phyloP scores from a whole-genome alignment of 2,797 vertebrate genomes.

The Scomberomorus guttatus region DNA sequence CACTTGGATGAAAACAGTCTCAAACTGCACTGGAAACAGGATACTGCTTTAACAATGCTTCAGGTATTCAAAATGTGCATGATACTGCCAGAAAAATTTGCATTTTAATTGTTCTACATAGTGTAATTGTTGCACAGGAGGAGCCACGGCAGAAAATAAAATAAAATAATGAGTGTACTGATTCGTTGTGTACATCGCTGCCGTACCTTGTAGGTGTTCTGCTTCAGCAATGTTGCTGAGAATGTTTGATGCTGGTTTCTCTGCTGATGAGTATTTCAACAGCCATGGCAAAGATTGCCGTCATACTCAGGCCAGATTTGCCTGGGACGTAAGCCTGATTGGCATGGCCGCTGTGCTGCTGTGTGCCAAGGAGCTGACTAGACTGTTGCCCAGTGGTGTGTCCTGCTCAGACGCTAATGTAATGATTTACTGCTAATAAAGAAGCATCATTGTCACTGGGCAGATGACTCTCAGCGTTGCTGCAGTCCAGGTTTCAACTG shows the following conservation, averaged over 20 bases:
- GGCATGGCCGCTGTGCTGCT: slow-evolving; percentile 53
- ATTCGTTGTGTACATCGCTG: slow-evolving; percentile 45
- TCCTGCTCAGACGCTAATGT: slow-evolving; percentile 69
- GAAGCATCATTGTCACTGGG: slow-evolving; percentile 69
- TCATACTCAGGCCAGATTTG: slow-evolving; percentile 66
- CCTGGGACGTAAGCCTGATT: slow-evolving; percentile 71
- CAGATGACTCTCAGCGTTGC: slow-evolving; percentile 40
- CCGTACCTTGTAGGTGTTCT: slow-evolving; percentile 60
- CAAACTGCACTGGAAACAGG: neutral
- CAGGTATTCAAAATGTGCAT: slow-evolving; percentile 36
- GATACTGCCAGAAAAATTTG: slow-evolving; percentile 50
- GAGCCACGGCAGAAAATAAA: slow-evolving; percentile 40
- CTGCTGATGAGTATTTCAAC: slow-evolving; percentile 60
- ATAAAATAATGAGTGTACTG: slow-evolving; percentile 66
- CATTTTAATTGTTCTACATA: slow-evolving; percentile 65
- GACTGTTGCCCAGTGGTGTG: slow-evolving; percentile 65
- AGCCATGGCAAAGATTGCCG: slow-evolving; percentile 63
- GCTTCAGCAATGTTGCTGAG: slow-evolving; percentile 50
- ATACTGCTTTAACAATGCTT: slow-evolving; percentile 18
- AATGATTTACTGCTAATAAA: slow-evolving; percentile 77
- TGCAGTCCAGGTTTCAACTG: slow-evolving; percentile 57
- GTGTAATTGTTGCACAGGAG: slow-evolving; percentile 54
- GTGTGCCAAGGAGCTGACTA: slow-evolving; percentile 66
- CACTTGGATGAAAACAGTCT: neutral
- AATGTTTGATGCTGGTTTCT: slow-evolving; percentile 46